Evolutionary conservation across 2,113 vertebrate species (phyloP).

Genomic region (Poecile atricapillus): DNA sequence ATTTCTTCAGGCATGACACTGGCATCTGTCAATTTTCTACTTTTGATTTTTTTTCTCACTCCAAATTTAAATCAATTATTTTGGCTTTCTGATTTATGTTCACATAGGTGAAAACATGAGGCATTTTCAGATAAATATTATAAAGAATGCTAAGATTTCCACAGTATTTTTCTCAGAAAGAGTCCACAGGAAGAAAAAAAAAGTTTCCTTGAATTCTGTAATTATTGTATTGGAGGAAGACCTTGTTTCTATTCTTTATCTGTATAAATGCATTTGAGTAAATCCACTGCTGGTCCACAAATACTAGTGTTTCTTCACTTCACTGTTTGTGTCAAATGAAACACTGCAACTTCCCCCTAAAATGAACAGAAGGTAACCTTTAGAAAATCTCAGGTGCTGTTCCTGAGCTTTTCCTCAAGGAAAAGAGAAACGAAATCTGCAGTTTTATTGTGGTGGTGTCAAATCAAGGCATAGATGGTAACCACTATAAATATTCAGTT

Average conservation of each 20-base stretch:
- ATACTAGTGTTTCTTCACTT: neutral
- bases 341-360: neutral
- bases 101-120: neutral
- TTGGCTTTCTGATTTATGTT: neutral
- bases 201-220: neutral
- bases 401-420: neutral
- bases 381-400: neutral
- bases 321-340: neutral
- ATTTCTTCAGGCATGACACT: neutral
- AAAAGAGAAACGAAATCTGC: neutral
- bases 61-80: neutral
- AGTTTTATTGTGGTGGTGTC: neutral
- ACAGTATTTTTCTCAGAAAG: neutral
- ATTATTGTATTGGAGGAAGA: neutral
- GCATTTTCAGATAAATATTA: neutral
- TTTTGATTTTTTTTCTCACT: neutral
- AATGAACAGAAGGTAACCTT: neutral
- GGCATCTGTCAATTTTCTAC: neutral
- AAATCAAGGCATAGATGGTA: neutral
- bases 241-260: neutral
- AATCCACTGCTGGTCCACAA: neutral
- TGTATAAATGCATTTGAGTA: neutral
- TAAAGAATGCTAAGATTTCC: neutral
- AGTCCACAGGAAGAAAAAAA: neutral
- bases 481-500: neutral